Evolutionary conservation across 2,888 invertebrate genomes (phyloP).

Genomic region (Tiliacea citrago): DNA sequence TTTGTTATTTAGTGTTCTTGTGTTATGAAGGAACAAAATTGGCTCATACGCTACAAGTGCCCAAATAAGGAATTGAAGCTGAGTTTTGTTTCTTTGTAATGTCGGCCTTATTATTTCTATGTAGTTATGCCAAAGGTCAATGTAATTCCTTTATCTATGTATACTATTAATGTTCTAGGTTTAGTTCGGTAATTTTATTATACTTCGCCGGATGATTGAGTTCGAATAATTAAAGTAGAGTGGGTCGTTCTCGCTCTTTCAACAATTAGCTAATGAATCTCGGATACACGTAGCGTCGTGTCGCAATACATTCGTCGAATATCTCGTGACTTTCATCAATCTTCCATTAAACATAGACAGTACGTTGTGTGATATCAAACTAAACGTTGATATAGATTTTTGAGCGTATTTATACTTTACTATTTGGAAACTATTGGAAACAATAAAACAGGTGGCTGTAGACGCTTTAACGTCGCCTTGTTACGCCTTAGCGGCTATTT

Average conservation of each 20-base stretch:
- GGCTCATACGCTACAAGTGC: constrained; percentile 30
- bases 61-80: constrained; percentile 39
- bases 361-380: constrained; percentile 67
- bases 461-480: constrained; percentile 83
- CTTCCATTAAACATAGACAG: constrained; percentile 66
- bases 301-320: constrained; percentile 32
- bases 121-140: constrained; percentile 68
- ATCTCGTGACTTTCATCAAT: constrained; percentile 54
- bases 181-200: constrained; percentile 51
- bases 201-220: constrained; percentile 46
- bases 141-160: constrained; percentile 61
- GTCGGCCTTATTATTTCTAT: constrained; percentile 70
- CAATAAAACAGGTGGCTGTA: constrained; percentile 71
- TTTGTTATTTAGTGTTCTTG: constrained; percentile 47
- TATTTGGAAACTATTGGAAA: constrained; percentile 61
- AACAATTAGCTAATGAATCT: constrained; percentile 40
- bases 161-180: constrained; percentile 52
- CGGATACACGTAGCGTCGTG: constrained; percentile 13
- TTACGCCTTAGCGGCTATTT: constrained; percentile 82
- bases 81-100: constrained; percentile 60
- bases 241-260: constrained; percentile 37
- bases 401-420: constrained; percentile 56
- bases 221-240: constrained; percentile 38
- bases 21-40: constrained; percentile 56
- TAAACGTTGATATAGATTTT: constrained; percentile 62